Percentiles rank a stretch among this genome's conserved stretches.
Evolutionary conservation across 2,888 invertebrate species (phyloP).

Genomic region (Cephonodes hylas): DNA sequence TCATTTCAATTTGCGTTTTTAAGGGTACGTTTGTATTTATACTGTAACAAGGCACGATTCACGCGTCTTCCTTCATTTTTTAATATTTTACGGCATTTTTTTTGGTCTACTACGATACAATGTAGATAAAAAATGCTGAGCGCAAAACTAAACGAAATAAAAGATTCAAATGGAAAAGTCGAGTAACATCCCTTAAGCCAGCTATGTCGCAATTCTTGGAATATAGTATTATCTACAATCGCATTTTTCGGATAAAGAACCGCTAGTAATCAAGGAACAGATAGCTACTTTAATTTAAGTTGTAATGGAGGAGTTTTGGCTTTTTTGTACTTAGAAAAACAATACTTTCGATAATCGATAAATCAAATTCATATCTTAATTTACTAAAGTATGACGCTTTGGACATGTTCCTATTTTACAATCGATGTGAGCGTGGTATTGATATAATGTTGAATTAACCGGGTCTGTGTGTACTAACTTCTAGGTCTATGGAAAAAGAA

Average conservation of each 20-base stretch:
- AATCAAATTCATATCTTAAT: neutral
- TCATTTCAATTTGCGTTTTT: neutral
- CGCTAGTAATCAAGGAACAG: neutral
- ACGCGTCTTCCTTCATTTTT: neutral
- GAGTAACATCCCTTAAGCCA: neutral
- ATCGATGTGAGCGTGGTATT: neutral
- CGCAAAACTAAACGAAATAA: neutral
- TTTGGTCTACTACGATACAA: neutral
- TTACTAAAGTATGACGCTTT: neutral
- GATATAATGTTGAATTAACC: neutral
- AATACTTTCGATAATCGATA: neutral
- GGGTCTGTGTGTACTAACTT: neutral
- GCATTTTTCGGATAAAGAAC: neutral
- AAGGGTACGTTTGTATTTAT: neutral
- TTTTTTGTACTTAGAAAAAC: slow-evolving; percentile 5
- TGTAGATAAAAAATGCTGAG: neutral
- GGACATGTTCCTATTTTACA: slow-evolving; percentile 1
- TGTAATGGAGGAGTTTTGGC: neutral
- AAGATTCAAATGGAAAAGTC: neutral
- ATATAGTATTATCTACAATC: neutral
- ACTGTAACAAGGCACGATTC: neutral
- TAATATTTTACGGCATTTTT: neutral
- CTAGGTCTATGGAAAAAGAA: neutral
- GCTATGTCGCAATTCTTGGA: neutral
- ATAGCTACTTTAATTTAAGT: neutral